Base-by-base conservation (phyloP, 1,140 invertebrate genomes). In the Choristoneura fumiferana region DNA sequence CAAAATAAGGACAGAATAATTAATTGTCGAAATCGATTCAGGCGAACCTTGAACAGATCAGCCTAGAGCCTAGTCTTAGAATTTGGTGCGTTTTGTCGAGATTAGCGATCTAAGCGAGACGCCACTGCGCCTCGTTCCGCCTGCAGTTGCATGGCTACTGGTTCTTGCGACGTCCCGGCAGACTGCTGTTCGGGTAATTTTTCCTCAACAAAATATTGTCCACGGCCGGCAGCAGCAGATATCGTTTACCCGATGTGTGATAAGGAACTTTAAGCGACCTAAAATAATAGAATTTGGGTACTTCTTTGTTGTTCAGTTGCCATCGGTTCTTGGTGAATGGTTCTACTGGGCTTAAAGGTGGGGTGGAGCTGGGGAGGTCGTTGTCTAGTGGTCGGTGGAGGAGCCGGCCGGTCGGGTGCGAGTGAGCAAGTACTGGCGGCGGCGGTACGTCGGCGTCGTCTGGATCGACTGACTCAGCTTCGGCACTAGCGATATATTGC, bases 201-300 rank as follows among this genome's bases (percentile, higher is more conserved):
- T 89, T 91, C 62, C 85, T 75, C 38, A 90, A 67, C 13, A 91
- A 69, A 34, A 91, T 87, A 58, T 91, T 91, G 73, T 93, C 91
- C 10, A 91, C 87, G 8, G 90, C 90, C 8, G 92, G 91, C 62
- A 91, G 83, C 35, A 91, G 45, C 12, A 91, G 73, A 67, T 91
- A 92, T 56, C 91, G 84, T 70, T 92, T 92, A 45, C 90, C 90
- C 37, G 90, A 90, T 43, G 85, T 78, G 54, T 89, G 84, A 58
- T 91, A 78, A 1, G 86, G 81, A 3, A 86, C 73, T 63, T 85
- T 82, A 0, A 80, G 63, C 0, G 85, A 88, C 38, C 83, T 76
- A 53, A 85, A 84, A 61, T 85, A 79, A 66, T 89, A 84, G 57
- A 74, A 85, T 52, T 79, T 85, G 1, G 78, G 82, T 0, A 67